Evolutionary conservation across 2,888 invertebrate species (phyloP), one percentile per base, ranked within the genome.

Genomic region (Eristalis tenax): DNA sequence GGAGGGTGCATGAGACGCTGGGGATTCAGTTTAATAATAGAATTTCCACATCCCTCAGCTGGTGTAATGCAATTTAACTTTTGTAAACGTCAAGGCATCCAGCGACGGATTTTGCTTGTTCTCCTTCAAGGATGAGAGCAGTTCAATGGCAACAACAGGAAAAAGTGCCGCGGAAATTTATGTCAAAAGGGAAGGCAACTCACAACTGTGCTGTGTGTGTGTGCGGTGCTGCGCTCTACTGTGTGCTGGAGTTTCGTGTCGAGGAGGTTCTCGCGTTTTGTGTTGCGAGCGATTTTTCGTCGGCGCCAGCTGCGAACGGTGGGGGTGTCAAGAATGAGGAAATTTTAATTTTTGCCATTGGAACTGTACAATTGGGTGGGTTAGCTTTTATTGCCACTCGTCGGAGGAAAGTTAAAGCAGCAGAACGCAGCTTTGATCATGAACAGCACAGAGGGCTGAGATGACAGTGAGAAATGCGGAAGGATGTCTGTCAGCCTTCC

Each of bases 31-130:
- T 78, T 71, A 68, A 85, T 78, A 86, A 86, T 82, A 71, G 75
- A 82, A 86, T 86, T 74, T 86, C 61, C 66, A 74, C 78, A 70
- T 82, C 82, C 82, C 74, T 75, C 70, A 83, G 75, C 86, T 28
- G 43, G 68, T 66, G 63, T 74, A 83, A 86, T 75, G 78, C 74
- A 82, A 82, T 86, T 82, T 82, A 86, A 61, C 26, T 85, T 74
- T 56, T 70, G 61, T 40, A 86, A 86, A 86, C 83, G 86, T 78
- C 86, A 86, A 75, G 86, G 74, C 82, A 82, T 78, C 43, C 40
- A 74, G 66, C 57, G 74, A 38, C 22, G 74, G 43, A 68, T 75
- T 70, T 63, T n/a, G 38, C 15, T 70, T 18, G 38, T 35, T 65
- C 32, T 38, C 64, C 38, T 68, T 66, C 56, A 63, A 57, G 70